These are phyloP conservation scores for Osmerus eperlanus DNA, from an alignment of 2,113 vertebrate genomes.

Conservation along the genomic window DNA sequence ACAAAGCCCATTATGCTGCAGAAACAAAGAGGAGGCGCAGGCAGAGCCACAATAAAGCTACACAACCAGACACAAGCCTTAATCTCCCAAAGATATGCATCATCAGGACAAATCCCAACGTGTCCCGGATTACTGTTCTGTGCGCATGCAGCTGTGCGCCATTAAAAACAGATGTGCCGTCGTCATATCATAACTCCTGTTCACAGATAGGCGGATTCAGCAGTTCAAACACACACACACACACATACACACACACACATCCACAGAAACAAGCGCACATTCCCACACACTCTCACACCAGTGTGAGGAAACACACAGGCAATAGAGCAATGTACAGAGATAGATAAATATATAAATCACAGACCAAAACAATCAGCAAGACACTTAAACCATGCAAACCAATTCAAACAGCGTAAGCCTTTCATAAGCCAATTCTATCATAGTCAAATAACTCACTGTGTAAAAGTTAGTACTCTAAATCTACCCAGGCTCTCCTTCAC, in stretches of 20 bases:
- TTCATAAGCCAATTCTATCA: background rate
- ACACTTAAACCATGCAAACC: background rate
- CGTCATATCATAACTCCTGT: slow-evolving; percentile 56
- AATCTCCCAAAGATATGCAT: slow-evolving; percentile 73
- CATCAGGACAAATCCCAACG: slow-evolving; percentile 68
- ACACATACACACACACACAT: slow-evolving; percentile 2
- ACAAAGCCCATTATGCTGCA: slow-evolving; percentile 70
- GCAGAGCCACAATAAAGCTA: slow-evolving; percentile 45
- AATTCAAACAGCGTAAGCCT: background rate
- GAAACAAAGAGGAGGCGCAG: slow-evolving; percentile 62
- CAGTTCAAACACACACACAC: background rate
- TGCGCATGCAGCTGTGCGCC: slow-evolving; percentile 59
- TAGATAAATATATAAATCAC: background rate
- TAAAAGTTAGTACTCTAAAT: no score
- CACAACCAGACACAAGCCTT: slow-evolving; percentile 30
- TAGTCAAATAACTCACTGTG: background rate
- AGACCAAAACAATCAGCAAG: background rate
- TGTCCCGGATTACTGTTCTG: slow-evolving; percentile 61
- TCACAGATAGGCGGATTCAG: slow-evolving; percentile 49
- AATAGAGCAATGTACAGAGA: background rate
- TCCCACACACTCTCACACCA: background rate
- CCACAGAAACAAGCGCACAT: background rate
- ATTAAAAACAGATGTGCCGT: slow-evolving; percentile 69
- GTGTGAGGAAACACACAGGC: background rate
- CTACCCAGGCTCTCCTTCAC: background rate